A percentile compares a stretch with the other conserved stretches of the same genome.
These are phyloP conservation scores for Gallinago media DNA, from an alignment of 2,113 vertebrate species.

Conservation along the genomic window DNA sequence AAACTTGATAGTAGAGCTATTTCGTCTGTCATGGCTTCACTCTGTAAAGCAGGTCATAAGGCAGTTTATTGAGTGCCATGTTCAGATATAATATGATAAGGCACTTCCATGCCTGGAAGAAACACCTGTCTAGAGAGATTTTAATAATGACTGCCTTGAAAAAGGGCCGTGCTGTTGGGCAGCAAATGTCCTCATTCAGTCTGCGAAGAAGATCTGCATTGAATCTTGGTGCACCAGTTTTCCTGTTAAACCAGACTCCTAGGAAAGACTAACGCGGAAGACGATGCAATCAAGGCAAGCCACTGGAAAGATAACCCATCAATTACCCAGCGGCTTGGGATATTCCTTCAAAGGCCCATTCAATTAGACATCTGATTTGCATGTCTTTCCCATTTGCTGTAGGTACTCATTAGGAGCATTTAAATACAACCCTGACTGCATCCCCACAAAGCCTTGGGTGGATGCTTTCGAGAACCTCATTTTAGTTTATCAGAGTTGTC, in stretches of 20 bases:
- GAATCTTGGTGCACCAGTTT: slow-evolving; percentile 8
- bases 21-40: neutral
- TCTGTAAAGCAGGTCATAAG: neutral
- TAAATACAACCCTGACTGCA: slow-evolving; percentile 68
- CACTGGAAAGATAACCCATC: slow-evolving; percentile 63
- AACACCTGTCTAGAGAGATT: neutral
- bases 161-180: neutral
- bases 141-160: slow-evolving; percentile 14
- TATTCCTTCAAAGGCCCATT: slow-evolving; percentile 72
- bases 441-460: slow-evolving; percentile 67
- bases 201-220: neutral
- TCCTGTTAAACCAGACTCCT: slow-evolving; percentile 66
- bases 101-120: slow-evolving; percentile 26
- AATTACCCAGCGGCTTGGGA: slow-evolving; percentile 69
- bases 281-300: slow-evolving; percentile 57
- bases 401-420: slow-evolving; percentile 69
- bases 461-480: slow-evolving; percentile 68
- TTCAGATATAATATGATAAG: neutral
- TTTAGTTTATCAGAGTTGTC: slow-evolving; percentile 65
- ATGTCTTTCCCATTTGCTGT: slow-evolving; percentile 71
- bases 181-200: neutral
- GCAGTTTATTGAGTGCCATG: neutral
- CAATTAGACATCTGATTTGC: slow-evolving; percentile 71
- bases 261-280: slow-evolving; percentile 53
- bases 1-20: neutral